Evolutionary conservation across 2,113 vertebrate species (phyloP).

Genomic region (Megaptera novaeangliae): DNA sequence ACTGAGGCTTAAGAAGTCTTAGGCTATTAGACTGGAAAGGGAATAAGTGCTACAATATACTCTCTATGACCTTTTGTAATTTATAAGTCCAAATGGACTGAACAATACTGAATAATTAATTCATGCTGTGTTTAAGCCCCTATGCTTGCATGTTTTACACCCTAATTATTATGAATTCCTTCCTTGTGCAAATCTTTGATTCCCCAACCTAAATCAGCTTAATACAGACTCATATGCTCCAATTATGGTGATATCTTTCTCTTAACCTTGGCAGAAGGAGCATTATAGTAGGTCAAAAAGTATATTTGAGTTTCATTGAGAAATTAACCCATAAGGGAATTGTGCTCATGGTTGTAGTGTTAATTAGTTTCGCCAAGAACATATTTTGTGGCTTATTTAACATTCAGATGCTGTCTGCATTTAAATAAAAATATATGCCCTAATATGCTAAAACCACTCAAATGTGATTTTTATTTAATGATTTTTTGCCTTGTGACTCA

Average conservation of each 20-base stretch:
- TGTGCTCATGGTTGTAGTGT: slow-evolving; percentile 63
- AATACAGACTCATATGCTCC: slow-evolving; percentile 72
- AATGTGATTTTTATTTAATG: slow-evolving; percentile 72
- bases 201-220: slow-evolving; percentile 75
- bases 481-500: slow-evolving; percentile 56
- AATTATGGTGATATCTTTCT: slow-evolving; percentile 76
- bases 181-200: slow-evolving; percentile 73
- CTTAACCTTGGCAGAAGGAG: slow-evolving; percentile 77
- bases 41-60: slow-evolving; percentile 63
- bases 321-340: slow-evolving; percentile 76
- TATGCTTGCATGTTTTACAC: slow-evolving; percentile 67
- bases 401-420: slow-evolving; percentile 69
- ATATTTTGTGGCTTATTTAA: slow-evolving; percentile 75
- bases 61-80: slow-evolving; percentile 69
- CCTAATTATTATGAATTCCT: slow-evolving; percentile 76
- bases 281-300: slow-evolving; percentile 77
- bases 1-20: slow-evolving; percentile 40
- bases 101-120: slow-evolving; percentile 77
- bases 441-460: slow-evolving; percentile 62
- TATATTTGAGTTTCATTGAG: slow-evolving; percentile 77
- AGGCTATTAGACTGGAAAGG: slow-evolving; percentile 37
- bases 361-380: slow-evolving; percentile 74
- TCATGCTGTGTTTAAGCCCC: slow-evolving; percentile 69
- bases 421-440: slow-evolving; percentile 73
- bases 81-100: slow-evolving; percentile 75